Evolutionary conservation across 2,888 invertebrate genomes (phyloP), one percentile per base, ranked within the genome.

Genomic region (Oscheius sp.): DNA sequence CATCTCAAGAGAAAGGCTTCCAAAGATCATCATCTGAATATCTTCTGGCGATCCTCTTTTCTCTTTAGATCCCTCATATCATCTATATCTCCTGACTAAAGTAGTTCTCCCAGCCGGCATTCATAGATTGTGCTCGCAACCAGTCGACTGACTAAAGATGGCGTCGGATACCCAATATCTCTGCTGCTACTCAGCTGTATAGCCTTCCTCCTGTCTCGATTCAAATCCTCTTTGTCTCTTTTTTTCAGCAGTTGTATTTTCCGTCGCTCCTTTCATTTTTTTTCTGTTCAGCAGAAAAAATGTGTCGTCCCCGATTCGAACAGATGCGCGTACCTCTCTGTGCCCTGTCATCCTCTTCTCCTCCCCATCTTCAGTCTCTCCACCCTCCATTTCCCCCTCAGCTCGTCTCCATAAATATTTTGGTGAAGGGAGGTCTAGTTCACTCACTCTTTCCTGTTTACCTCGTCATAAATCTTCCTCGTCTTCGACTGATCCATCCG

Each of bases 201-300:
- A n/a, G n/a, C n/a, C n/a, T n/a, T n/a, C n/a, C n/a, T n/a, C n/a
- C n/a, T n/a, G n/a, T n/a, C n/a, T n/a, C 41, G 20, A 41, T 44
- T 57, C 57, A 41, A 41, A 38, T 57, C 38, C 44, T 57, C 57
- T 24, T 36, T 36, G 41, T 57, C 28, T 56, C 12, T 56, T 38
- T 44, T 57, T 26, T 41, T 36, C 32, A 26, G 28, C 50, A 50
- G 50, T 30, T 50, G 50, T 50, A 54, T 22, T 54, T 54, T 36
- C 54, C 54, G 22, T 49, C 49, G 24, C 49, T 49, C 49, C 49
- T 22, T 41, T 41, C 20, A 24, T 24, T 24, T 14, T 47, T 20
- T 2, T 6, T 47, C 24, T 47, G 20, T 47, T 47, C 24, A 20
- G 47, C 47, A 20, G 47, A 47, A 47, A 47, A 47, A 47, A 47